Conservation (phyloP, 64 coral and sea anemone species). For the Trachythela sp. region DNA sequence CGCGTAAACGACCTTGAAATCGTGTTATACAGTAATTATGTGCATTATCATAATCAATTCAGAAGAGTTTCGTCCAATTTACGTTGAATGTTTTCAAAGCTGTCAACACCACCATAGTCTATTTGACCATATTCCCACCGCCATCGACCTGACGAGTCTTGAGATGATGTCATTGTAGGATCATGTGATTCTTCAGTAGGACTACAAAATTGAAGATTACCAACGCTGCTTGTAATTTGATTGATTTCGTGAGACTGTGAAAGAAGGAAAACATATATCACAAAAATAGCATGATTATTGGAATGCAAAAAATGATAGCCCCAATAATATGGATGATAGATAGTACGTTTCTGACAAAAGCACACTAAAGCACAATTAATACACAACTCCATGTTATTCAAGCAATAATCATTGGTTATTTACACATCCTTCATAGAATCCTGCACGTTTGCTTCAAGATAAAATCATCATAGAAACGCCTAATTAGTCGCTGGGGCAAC, state of each 20-base stretch:
- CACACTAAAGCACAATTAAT: too few relatives aligned
- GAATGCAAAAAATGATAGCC: too few relatives aligned
- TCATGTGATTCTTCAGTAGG: background rate
- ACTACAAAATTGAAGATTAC: background rate
- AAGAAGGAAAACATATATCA: background rate
- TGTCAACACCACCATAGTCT: slow-evolving; percentile 7
- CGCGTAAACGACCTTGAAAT: too few relatives aligned
- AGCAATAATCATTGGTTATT: too few relatives aligned
- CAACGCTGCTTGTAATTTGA: background rate
- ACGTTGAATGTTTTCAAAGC: background rate
- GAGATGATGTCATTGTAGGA: background rate
- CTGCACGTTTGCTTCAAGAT: too few relatives aligned
- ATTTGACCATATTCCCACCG: slow-evolving; percentile 22
- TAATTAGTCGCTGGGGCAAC: too few relatives aligned
- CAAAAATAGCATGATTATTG: background rate
- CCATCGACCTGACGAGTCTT: background rate
- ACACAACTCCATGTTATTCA: too few relatives aligned
- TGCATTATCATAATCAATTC: background rate
- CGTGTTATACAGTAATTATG: too few relatives aligned
- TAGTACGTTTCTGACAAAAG: too few relatives aligned
- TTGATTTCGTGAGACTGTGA: slow-evolving; percentile 3
- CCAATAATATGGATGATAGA: too few relatives aligned
- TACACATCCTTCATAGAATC: too few relatives aligned
- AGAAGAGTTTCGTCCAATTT: background rate
- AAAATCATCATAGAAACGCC: too few relatives aligned